Percentiles rank a stretch among this genome's conserved stretches.
These are phyloP conservation scores for Acanthis flammea DNA, from an alignment of 2,797 vertebrate genomes.

Conservation along the genomic window DNA sequence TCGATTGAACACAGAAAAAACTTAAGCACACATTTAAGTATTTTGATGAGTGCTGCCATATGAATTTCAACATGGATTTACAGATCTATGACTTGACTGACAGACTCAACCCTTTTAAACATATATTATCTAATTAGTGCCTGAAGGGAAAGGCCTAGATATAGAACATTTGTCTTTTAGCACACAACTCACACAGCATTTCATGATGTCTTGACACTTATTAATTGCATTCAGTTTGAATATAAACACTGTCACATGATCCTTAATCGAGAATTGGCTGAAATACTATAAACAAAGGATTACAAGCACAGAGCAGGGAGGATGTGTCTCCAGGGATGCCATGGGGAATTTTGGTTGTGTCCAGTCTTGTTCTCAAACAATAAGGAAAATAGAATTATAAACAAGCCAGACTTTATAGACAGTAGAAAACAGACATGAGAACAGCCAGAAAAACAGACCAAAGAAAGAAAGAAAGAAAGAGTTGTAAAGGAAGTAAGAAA, in stretches of 20 bases:
- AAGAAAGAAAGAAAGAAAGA: not conserved
- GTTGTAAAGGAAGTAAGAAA: not conserved
- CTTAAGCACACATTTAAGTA: slow-evolving; percentile 56
- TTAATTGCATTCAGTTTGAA: slow-evolving; percentile 65
- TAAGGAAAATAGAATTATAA: not conserved
- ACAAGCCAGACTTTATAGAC: not conserved
- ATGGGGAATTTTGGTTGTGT: not conserved
- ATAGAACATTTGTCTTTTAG: slow-evolving; percentile 59
- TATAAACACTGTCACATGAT: slow-evolving; percentile 63
- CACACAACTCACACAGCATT: slow-evolving; percentile 53
- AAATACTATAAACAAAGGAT: slow-evolving; percentile 64
- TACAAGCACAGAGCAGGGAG: slow-evolving; percentile 32
- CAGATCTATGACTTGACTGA: slow-evolving; percentile 47
- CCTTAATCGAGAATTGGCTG: slow-evolving; percentile 53
- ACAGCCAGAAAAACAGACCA: not conserved
- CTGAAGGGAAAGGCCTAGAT: slow-evolving; percentile 52
- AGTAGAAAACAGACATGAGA: not conserved
- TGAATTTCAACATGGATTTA: slow-evolving; percentile 63
- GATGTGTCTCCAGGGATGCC: not conserved
- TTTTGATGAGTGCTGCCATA: slow-evolving; percentile 62
- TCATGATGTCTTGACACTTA: slow-evolving; percentile 59
- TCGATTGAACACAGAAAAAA: slow-evolving; percentile 58
- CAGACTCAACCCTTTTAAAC: slow-evolving; percentile 55
- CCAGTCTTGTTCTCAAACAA: slow-evolving; percentile 46
- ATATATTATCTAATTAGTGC: slow-evolving; percentile 60